Evolutionary conservation across 2,888 invertebrate species (phyloP).

Genomic region (Cordilura impudica): DNA sequence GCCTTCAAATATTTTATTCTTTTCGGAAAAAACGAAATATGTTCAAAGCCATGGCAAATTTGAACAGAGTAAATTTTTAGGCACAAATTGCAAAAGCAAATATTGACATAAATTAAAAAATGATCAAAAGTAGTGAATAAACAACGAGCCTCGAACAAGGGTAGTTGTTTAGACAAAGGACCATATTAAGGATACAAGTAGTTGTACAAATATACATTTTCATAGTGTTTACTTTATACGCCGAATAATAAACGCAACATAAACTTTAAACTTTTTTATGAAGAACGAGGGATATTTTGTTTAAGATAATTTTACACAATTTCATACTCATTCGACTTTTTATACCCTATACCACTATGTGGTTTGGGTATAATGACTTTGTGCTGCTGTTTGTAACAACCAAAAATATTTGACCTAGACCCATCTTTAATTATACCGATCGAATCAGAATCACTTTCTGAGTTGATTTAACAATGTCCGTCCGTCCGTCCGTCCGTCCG

Average conservation of each 20-base stretch:
- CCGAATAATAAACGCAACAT: conserved; percentile 22
- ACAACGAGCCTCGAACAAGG: conserved; percentile 60
- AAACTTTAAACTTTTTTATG: neutral
- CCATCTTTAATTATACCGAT: too few relatives aligned
- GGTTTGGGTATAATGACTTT: too few relatives aligned
- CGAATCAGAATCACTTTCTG: too few relatives aligned
- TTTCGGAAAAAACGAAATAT: neutral
- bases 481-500: too few relatives aligned
- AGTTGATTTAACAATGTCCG: too few relatives aligned
- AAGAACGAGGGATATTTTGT: too few relatives aligned
- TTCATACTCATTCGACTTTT: too few relatives aligned
- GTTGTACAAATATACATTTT: conserved; percentile 37
- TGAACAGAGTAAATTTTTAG: conserved; percentile 19
- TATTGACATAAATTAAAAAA: conserved; percentile 74
- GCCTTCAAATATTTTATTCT: neutral
- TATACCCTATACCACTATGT: too few relatives aligned
- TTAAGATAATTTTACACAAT: too few relatives aligned
- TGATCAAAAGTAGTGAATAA: conserved; percentile 68
- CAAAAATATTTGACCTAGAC: too few relatives aligned
- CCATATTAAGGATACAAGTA: conserved; percentile 48
- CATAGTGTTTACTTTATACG: conserved; percentile 30
- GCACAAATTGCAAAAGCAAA: conserved; percentile 65
- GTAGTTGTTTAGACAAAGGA: conserved; percentile 24
- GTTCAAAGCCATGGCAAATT: neutral
- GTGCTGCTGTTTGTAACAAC: too few relatives aligned